Base-by-base conservation (phyloP, 2,888 invertebrate genomes). In the Noctua pronuba region DNA sequence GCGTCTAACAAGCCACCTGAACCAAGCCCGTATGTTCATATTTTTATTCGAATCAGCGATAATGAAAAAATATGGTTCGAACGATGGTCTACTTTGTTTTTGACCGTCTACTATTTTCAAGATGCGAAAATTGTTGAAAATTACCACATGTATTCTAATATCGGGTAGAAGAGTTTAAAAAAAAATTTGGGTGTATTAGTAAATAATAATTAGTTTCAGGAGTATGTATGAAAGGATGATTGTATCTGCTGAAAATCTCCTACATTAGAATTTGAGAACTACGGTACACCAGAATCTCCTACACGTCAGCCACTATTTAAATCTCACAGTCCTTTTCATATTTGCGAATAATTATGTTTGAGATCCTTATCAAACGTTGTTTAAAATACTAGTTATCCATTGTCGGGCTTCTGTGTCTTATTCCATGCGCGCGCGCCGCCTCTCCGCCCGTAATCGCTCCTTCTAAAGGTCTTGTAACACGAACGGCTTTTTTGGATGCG, bases 381-480 rank as follows among this genome's bases (percentile, higher is more conserved):
- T 44, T 44, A 52, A 62, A 64, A 24, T 44, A 28, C 5, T 66
- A 8, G 6, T 49, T 41, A 2, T 58, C 35, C 10, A 24, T 28
- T 75, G 60, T 82, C 72, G 55, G 41, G 65, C 84, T 84, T 84
- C 84, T 84, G 84, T 46, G 28, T 65, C 24, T n/a, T n/a, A 24
- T 69, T 28, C 2, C 1, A 4, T 92, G 92, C 92, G 92, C 94
- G 91, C 90, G 92, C 92, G 77, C 82, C 73, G 77, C 66, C 66
- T 75, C 70, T 75, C 80, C 77, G 77, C 62, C 76, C 74, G 79
- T 86, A 85, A 89, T 86, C 83, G 80, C 80, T 80, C 77, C 87
- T 87, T 80, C 79, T 86, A 83, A 88, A 88, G 85, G 85, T 81
- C 71, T 80, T 67, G 72, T 80, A 81, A 82, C 82, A 86, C 87